A percentile compares a stretch with the other conserved stretches of the same genome.
Conservation (phyloP, 1,140 invertebrate species). For the Drosophila insularis region DNA sequence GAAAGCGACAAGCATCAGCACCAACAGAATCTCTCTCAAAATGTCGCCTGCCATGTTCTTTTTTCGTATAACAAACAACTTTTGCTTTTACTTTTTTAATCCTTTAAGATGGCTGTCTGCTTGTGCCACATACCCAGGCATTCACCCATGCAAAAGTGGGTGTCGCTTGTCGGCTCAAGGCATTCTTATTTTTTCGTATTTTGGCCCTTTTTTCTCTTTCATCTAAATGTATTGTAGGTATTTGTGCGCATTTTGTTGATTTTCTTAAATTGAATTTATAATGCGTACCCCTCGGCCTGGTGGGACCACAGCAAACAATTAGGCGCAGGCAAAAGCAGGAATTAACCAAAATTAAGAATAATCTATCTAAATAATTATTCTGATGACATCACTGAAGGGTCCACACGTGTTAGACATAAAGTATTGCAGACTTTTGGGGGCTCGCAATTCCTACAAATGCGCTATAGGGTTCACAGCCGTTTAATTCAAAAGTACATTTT, state of each 20-base stretch:
- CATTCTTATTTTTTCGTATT: conserved; percentile 8
- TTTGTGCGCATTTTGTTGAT: conserved; percentile 23
- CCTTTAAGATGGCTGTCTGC: conserved; percentile 60
- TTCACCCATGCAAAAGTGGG: conserved; percentile 3
- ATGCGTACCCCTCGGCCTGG: conserved; percentile 21
- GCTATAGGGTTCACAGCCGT: too few relatives aligned
- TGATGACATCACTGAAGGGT: background rate
- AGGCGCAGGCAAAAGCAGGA: conserved; percentile 16
- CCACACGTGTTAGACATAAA: background rate
- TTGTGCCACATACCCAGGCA: background rate
- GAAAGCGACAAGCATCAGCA: background rate
- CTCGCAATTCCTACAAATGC: too few relatives aligned
- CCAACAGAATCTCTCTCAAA: conserved; percentile 16
- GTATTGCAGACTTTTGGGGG: background rate
- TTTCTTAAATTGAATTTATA: conserved; percentile 61
- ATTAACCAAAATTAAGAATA: conserved; percentile 38
- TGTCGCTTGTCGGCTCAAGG: conserved; percentile 14
- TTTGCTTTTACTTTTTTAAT: conserved; percentile 60
- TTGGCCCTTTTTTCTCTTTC: background rate
- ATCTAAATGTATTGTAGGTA: background rate
- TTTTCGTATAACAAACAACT: conserved; percentile 56
- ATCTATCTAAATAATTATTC: conserved; percentile 49
- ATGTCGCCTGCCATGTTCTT: conserved; percentile 52
- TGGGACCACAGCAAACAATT: conserved; percentile 32
- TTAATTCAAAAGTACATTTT: too few relatives aligned